Percentiles rank a stretch among this genome's conserved stretches.
phyloP scores from a whole-genome alignment of 1,140 invertebrate genomes.

The Trachymyrmex cornetzi region DNA sequence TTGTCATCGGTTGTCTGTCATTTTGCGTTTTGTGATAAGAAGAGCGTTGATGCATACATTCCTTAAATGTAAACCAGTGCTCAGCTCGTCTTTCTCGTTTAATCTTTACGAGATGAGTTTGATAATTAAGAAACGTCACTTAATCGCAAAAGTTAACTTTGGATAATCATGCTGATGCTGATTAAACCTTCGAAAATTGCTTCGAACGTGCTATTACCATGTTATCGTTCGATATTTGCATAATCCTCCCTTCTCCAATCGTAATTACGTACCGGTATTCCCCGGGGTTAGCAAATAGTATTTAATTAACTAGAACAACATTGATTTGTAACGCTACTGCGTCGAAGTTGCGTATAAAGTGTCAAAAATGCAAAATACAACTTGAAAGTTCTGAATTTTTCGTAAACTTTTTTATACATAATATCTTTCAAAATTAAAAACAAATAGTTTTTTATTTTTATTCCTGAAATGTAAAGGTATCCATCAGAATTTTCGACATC shows the following conservation, averaged over 20 bases:
- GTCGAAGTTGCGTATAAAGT: background rate
- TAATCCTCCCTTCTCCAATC: conserved; percentile 15
- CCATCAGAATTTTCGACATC: background rate
- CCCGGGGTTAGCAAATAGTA: conserved; percentile 30
- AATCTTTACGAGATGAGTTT: conserved; percentile 3
- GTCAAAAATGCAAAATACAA: background rate
- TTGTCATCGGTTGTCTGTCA: background rate
- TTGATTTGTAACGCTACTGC: conserved; percentile 19
- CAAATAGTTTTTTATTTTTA: background rate
- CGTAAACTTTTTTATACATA: background rate
- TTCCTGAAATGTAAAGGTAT: background rate
- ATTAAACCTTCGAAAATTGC: conserved; percentile 44
- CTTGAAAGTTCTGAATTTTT: background rate
- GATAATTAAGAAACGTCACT: conserved; percentile 38
- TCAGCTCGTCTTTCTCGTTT: background rate
- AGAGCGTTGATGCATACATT: background rate
- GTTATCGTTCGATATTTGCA: conserved; percentile 50
- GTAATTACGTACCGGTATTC: conserved; percentile 43
- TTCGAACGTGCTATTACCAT: conserved; percentile 32
- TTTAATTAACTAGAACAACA: conserved; percentile 48
- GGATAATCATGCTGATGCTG: conserved; percentile 2
- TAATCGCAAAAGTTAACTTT: conserved; percentile 21
- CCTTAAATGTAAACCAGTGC: background rate
- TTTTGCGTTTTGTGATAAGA: background rate
- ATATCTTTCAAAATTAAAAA: background rate